Evolutionary conservation across 2,797 vertebrate genomes (phyloP), one percentile per base, ranked within the genome.

Genomic region (Darevskia mixta): DNA sequence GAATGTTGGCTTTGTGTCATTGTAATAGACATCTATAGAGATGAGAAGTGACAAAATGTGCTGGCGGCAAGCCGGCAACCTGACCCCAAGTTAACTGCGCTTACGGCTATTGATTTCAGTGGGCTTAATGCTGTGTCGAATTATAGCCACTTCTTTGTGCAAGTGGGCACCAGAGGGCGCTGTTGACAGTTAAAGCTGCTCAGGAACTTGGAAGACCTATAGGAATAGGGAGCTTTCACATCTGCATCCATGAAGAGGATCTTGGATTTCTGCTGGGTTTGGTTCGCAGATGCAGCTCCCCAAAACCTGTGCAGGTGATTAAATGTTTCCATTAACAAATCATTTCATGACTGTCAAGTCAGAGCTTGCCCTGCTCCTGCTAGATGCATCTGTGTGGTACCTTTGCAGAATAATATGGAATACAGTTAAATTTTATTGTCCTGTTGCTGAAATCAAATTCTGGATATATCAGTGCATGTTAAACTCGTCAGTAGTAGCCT

Each of bases 141-240:
- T 38, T 41, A 5, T 35, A 71, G 49, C 23, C 10, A 5, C 72
- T 67, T 35, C 45, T 82, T 78, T 69, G 3, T 29, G 29, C 25
- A 10, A 49, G n/a, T 64, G 75, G 80, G 85, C 96, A 95, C 91
- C 83, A 97, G 96, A 86, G 95, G 75, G 95, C 45, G 82, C 91
- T 87, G 78, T 82, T 82, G 73, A 32, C 71, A 18, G 90, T 78
- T 49, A 17, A 71, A 66, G 9, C 20, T 20, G 6, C 8, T 41
- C 8, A n/a, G n/a, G n/a, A 55, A 55, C 49, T 55, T 55, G 49
- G 49, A 55, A 55, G 49, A 15, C 8, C 49, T 9, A 11, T 0
- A 17, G 35, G 64, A 20, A 75, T 27, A 35, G 71, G 45, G 29
- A 17, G 13, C n/a, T 79, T 79, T 79, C 27, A 8, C 3, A 35